Conservation (phyloP, 2,113 vertebrate genomes). For the Eublepharis macularius region DNA sequence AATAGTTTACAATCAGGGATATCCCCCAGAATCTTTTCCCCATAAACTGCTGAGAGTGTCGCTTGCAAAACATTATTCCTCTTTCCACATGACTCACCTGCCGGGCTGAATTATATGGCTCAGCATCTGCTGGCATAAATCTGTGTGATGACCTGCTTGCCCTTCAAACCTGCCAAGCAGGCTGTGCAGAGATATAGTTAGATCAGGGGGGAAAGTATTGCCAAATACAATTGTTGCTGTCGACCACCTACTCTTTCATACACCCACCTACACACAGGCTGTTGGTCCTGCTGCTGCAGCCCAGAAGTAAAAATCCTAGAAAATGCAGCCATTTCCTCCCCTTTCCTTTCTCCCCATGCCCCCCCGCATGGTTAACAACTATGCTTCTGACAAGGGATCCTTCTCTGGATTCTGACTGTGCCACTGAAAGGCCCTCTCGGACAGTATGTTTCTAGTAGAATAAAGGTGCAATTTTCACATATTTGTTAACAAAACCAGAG, state of each 20-base stretch:
- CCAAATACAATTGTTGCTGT: conserved; percentile 8
- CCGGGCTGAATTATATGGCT: conserved; percentile 33
- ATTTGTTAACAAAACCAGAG: not conserved
- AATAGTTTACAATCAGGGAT: not conserved
- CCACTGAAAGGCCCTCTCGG: not conserved
- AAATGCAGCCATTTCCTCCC: conserved; percentile 6
- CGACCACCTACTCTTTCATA: conserved; percentile 19
- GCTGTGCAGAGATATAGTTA: conserved; percentile 27
- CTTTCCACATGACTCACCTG: conserved; percentile 6
- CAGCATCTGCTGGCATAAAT: conserved; percentile 9
- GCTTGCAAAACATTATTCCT: conserved; percentile 15
- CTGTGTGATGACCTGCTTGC: conserved; percentile 31
- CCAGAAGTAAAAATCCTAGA: rapidly evolving
- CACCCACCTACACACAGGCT: not conserved
- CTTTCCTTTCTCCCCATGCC: not conserved
- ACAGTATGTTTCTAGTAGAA: not conserved
- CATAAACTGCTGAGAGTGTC: conserved; percentile 12
- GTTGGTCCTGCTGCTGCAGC: conserved; percentile 7
- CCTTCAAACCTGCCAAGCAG: conserved; percentile 34
- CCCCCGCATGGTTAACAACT: not conserved
- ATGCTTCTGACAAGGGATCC: conserved; percentile 2
- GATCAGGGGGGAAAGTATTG: not conserved
- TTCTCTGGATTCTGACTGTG: conserved; percentile 14
- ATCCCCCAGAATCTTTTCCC: conserved; percentile 10
- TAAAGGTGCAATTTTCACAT: not conserved